Base-by-base conservation (phyloP, 2,797 vertebrate genomes). In the Hypotaenidia philippensis region DNA sequence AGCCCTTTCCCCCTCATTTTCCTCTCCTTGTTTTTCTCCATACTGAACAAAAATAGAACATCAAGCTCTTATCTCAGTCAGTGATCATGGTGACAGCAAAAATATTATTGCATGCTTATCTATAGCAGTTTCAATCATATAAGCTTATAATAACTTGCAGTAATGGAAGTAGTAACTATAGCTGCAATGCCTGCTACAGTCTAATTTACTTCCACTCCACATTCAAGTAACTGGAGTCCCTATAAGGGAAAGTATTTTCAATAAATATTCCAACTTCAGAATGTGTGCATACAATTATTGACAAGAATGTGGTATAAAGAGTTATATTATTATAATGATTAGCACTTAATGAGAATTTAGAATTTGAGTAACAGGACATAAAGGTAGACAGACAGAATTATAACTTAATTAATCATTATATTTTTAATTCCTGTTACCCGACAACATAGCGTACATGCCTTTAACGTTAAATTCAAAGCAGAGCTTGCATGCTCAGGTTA, bases 71-170 rank as follows among this genome's bases (percentile, higher is more conserved):
- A 97, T 97, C 97, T 96, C 88, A 87, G 93, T 89, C 95, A 96
- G 97, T 96, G 96, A 97, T 98, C 97, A 97, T 96, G 95, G 97
- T 90, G 97, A 98, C 96, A 94, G 90, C 94, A 95, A 97, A 98
- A 98, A 98, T 98, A 98, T 98, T 97, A 96, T 96, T 97, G 94
- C 95, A 89, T 93, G 92, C 95, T 97, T 97, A 96, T 98, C 97
- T 97, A 74, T 47, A 91, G 90, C 88, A 93, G 83, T 90, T 97
- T 95, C 93, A 96, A 95, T 96, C 92, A 86, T 86, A 89, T 38
- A 83, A 61, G 82, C 97, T 96, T 93, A 96, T 97, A 97, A 97
- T 97, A 97, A 97, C 96, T 97, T 94, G 91, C 94, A 97, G 97
- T 97, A 97, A 97, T 75, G 92, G 94, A 96, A 97, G 93, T 95